phyloP scores from a whole-genome alignment of 2,888 invertebrate genomes.

The Scaptomyza flava region DNA sequence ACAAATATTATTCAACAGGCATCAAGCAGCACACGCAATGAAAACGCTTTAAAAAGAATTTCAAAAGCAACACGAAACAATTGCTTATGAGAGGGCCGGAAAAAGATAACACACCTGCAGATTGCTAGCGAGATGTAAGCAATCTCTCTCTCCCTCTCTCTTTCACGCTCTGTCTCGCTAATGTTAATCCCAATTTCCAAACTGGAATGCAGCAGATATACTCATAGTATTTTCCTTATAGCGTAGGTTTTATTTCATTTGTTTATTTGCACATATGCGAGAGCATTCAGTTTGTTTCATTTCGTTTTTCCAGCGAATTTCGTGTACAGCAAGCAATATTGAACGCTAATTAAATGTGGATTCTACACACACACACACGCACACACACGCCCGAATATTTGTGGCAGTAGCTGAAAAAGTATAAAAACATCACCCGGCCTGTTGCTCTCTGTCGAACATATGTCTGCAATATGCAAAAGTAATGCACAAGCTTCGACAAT shows the following conservation, averaged over 20 bases:
- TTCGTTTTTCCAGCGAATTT: slow-evolving; percentile 62
- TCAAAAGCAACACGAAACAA: slow-evolving; percentile 34
- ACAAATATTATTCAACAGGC: slow-evolving; percentile 62
- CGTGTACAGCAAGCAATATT: slow-evolving; percentile 4
- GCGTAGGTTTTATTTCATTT: slow-evolving; percentile 32
- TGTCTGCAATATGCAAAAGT: slow-evolving; percentile 79
- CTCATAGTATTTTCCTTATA: slow-evolving; percentile 9
- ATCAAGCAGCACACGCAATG: slow-evolving; percentile 22
- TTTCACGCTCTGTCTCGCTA: slow-evolving; percentile 1
- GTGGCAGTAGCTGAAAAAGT: slow-evolving; percentile 18
- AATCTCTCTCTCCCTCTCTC: background rate
- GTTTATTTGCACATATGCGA: slow-evolving; percentile 79
- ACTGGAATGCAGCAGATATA: slow-evolving; percentile 39
- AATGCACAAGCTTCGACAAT: slow-evolving; percentile 66
- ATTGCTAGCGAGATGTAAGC: slow-evolving; percentile 31
- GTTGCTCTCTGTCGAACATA: slow-evolving; percentile 67
- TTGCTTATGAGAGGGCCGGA: slow-evolving; percentile 37
- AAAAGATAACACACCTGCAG: slow-evolving; percentile 66
- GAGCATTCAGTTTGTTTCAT: slow-evolving; percentile 53
- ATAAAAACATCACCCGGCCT: slow-evolving; percentile 34
- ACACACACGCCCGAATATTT: slow-evolving; percentile 4
- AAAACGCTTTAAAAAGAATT: slow-evolving; percentile 61
- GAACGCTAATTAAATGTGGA: slow-evolving; percentile 50
- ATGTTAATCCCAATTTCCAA: slow-evolving; percentile 10
- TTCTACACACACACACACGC: slow-evolving; percentile 10